Base-by-base conservation (phyloP, 1,140 invertebrate genomes). In the Drosophila baimaii region DNA sequence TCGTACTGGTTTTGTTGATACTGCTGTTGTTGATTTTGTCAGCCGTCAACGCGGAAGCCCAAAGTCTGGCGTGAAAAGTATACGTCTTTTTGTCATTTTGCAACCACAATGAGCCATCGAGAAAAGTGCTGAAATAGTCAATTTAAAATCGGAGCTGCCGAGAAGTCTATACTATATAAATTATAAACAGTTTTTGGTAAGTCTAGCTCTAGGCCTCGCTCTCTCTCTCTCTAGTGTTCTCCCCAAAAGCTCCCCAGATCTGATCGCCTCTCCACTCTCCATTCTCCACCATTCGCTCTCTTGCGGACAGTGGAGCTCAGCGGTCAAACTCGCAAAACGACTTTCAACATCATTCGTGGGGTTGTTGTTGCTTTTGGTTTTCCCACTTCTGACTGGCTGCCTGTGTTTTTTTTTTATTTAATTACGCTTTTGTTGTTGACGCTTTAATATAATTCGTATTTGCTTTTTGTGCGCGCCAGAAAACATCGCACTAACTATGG, bases 251-350 rank as follows among this genome's bases (percentile, higher is more conserved):
- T 41, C 43, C 35, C 25, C 37, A 46, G 55, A 44, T 57, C 52
- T 33, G 52, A 55, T 55, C 31, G 17, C 2, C 17, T 41, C 33
- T 29, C 23, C 33, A 54, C 25, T 62, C 46, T 46, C 46, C 39
- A 49, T 58, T 72, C 69, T 51, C 31, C 27, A 46, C 23, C 21
- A 43, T 35, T 3, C 44, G 54, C 73, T 74, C 51, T 64, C 49
- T 52, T 52, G 49, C 51, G 23, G 37, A 65, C 35, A 51, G 71
- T 21, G 46, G 61, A 46, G 52, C 57, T 52, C 74, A 69, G 71
- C 54, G 73, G 74, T 65, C 55, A 83, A 91, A 91, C 84, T 85
- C 70, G 90, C 84, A 89, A 91, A 91, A 91, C 90, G 89, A 91
- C 90, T 91, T 91, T 91, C 90, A 91, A 91, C 90, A 91, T 91